Conservation (phyloP, 64 coral and sea anemone genomes). For the Pocillopora verrucosa region DNA sequence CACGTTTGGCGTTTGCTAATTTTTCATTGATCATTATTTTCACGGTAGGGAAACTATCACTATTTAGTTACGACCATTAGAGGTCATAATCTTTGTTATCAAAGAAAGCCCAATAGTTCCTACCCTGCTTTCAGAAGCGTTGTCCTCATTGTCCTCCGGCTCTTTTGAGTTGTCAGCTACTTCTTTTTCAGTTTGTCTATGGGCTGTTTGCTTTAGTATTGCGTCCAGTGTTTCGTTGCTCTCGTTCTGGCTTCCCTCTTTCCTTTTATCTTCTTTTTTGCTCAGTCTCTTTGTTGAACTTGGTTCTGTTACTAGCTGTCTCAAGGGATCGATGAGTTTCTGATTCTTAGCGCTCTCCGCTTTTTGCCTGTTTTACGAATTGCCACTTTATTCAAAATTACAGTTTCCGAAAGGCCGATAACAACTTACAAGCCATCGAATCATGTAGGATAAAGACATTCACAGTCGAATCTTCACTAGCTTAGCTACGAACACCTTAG, state of each 20-base stretch:
- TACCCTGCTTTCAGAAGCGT: background rate
- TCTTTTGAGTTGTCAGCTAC: background rate
- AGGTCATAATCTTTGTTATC: too few relatives aligned
- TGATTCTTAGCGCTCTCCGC: background rate
- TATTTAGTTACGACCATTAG: too few relatives aligned
- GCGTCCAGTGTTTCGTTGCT: background rate
- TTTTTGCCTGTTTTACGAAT: background rate
- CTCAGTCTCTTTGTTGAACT: background rate
- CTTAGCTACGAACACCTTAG: too few relatives aligned
- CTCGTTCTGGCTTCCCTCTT: background rate
- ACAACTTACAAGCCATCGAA: too few relatives aligned
- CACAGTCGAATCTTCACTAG: too few relatives aligned
- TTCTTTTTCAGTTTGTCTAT: background rate
- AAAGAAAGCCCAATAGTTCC: background rate
- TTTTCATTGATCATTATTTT: too few relatives aligned
- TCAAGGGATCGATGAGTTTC: background rate
- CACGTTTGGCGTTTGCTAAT: too few relatives aligned
- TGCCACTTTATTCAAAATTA: too few relatives aligned
- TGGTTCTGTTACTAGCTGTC: background rate
- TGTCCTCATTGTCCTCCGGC: background rate
- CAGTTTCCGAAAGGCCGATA: too few relatives aligned
- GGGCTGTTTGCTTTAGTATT: background rate
- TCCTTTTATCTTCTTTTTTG: background rate
- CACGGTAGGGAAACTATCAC: too few relatives aligned
- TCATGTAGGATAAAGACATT: too few relatives aligned